Evolutionary conservation across 1,140 invertebrate genomes (phyloP).

Genomic region (Lucilia cuprina): DNA sequence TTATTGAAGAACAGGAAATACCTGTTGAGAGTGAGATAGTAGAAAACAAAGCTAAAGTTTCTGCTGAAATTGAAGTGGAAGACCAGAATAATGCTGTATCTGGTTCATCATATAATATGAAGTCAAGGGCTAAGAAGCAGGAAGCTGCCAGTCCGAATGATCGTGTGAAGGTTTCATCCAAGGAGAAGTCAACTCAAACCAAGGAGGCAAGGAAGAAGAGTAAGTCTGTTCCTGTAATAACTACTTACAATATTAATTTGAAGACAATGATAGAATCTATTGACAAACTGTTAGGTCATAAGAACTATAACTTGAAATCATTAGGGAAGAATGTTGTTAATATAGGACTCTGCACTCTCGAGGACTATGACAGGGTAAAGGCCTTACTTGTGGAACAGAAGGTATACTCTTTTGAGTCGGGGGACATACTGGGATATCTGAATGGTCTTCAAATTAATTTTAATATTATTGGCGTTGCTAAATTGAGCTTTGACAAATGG

Average conservation of each 20-base stretch:
- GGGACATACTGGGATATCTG: not conserved
- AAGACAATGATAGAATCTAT: not conserved
- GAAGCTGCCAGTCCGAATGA: not conserved
- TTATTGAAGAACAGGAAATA: no score
- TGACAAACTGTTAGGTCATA: not conserved
- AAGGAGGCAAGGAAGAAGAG: not conserved
- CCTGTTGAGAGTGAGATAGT: no score
- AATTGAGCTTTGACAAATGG: not conserved
- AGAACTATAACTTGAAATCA: not conserved
- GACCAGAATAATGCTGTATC: no score
- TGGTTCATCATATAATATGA: not conserved
- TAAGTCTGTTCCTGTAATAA: not conserved
- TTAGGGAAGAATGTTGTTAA: not conserved
- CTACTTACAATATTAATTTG: not conserved
- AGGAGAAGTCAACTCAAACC: not conserved
- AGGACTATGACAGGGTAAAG: not conserved
- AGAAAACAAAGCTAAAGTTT: no score
- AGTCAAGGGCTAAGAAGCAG: not conserved
- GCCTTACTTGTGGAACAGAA: not conserved
- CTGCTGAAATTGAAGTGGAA: no score
- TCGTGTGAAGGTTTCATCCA: not conserved
- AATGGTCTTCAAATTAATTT: not conserved
- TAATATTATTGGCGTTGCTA: not conserved
- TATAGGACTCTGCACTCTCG: not conserved
- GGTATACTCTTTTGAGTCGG: not conserved